Evolutionary conservation across 1,140 invertebrate species (phyloP), one percentile per base, ranked within the genome.

Genomic region (Antheraea pernyi): DNA sequence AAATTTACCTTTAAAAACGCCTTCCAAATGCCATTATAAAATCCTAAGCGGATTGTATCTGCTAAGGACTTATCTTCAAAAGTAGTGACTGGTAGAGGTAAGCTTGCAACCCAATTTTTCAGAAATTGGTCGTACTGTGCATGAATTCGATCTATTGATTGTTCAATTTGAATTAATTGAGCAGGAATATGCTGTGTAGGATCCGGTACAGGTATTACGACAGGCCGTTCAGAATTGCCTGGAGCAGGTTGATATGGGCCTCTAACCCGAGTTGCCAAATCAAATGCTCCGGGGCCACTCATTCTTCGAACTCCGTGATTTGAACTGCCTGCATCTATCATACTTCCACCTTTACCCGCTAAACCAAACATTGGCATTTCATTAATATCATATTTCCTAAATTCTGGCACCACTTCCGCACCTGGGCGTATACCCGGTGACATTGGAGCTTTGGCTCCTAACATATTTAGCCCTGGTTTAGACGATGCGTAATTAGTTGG

Each of bases 11-110:
- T 87, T 0, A 76, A 79, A 11, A 88, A 58, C 3, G 71, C 69
- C 75, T 83, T 82, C 79, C 79, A 87, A 46, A 88, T 69, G 5
- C 78, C 79, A 76, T 85, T 82, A 68, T 80, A 70, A 19, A 89
- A 77, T 11, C 76, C 77, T 36, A 76, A 53, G 68, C 80, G 79
- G 8, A 72, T 72, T 70, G 78, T 79, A 67, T 79, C 77, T 9
- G 74, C 74, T n/a, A 70, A 4, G 36, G 67, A 71, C 22, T 75
- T 60, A 68, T 83, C 80, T 58, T 81, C 68, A 18, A 67, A 11
- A 19, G 58, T 79, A 9, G 48, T 53, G 16, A 69, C 65, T 30
- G 68, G 19, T 48, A 89, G 82, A 18, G 87, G 85, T 72, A 89
- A 76, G 69, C 74, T 58, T 48, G 80, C 18, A 0, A 88, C 76